Base-by-base conservation (phyloP, 2,888 invertebrate species). In the Dexiosoma caninum region DNA sequence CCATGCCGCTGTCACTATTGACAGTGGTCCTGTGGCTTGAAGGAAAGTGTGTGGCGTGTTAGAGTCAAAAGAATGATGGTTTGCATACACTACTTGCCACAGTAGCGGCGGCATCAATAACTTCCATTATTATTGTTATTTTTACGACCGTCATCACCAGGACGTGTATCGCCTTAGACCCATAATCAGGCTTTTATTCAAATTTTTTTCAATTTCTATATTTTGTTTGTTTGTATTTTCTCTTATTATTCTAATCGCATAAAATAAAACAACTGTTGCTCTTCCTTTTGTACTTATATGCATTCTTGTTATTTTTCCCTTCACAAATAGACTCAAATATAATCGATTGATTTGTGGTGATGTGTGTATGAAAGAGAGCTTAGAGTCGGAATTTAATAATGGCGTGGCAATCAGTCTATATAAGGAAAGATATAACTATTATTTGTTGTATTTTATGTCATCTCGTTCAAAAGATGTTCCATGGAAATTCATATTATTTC, bases 211-310 rank as follows among this genome's bases (percentile, higher is more conserved):
- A 27, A 60, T 60, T 9, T 16, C 44, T 59, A 27, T 37, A 23
- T 49, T n/a, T 51, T 53, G 2, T 46, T 66, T 40, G 4, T 59
- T 59, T 21, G 16, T n/a, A 40, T 32, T 42, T 19, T 21, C 12
- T 21, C 1, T 21, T 42, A 21, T 37, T 46, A n/a, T 62, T 72
- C 32, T 57, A 35, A 37, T 62, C 16, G 32, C 16, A 14, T 49
- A 14, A 37, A 51, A 70, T 30, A 19, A 46, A 46, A 37, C 40
- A 70, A 70, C 77, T 77, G 77, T 77, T 70, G 77, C 70, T 57
- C 30, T 30, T 60, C 7, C 10, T 53, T 19, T 19, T 27, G n/a
- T n/a, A n/a, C n/a, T n/a, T n/a, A n/a, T n/a, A 32, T 30, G 8
- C 2, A 12, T 12, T 30, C 2, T 12, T 7, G 4, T 9, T 4